Evolutionary conservation across 1,140 invertebrate genomes (phyloP).

Genomic region (Polypedilum vanderplanki): DNA sequence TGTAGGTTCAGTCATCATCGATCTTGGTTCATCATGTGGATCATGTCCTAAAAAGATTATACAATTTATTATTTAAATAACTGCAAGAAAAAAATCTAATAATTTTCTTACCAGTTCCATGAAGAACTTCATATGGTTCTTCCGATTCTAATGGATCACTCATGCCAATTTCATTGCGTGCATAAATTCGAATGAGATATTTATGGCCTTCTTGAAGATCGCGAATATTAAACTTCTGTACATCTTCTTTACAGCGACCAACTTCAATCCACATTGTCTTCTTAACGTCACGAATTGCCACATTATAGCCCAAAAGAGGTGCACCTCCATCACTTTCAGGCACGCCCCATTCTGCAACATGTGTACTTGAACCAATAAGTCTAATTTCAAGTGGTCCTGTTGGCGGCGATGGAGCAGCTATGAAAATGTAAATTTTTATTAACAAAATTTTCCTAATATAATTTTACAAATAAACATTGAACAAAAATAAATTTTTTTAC

Average conservation of each 20-base stretch:
- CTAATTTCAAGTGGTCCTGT: slow-evolving; percentile 82
- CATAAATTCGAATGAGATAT: slow-evolving; percentile 84
- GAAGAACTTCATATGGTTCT: slow-evolving; percentile 79
- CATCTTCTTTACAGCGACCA: slow-evolving; percentile 71
- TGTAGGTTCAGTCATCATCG: slow-evolving; percentile 55
- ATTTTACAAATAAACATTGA: slow-evolving; percentile 28
- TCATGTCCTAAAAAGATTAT: slow-evolving; percentile 43
- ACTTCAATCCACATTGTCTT: slow-evolving; percentile 97
- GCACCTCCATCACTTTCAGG: slow-evolving; percentile 91
- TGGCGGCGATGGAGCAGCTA: slow-evolving; percentile 81
- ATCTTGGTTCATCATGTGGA: slow-evolving; percentile 51
- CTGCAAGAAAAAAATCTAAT: no score
- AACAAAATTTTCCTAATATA: background rate
- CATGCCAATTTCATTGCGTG: slow-evolving; percentile 89
- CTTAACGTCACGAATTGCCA: slow-evolving; percentile 83
- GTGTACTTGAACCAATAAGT: slow-evolving; percentile 70
- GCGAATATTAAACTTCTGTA: slow-evolving; percentile 75
- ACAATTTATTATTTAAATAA: background rate
- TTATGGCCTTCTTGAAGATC: slow-evolving; percentile 84
- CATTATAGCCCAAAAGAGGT: slow-evolving; percentile 82
- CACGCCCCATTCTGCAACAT: slow-evolving; percentile 86
- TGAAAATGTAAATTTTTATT: slow-evolving; percentile 35
- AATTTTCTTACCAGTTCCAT: slow-evolving; percentile 67
- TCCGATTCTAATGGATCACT: slow-evolving; percentile 91
- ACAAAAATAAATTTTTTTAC: background rate